Base-by-base conservation (phyloP, 2,888 invertebrate species). In the Odontomyia ornata region DNA sequence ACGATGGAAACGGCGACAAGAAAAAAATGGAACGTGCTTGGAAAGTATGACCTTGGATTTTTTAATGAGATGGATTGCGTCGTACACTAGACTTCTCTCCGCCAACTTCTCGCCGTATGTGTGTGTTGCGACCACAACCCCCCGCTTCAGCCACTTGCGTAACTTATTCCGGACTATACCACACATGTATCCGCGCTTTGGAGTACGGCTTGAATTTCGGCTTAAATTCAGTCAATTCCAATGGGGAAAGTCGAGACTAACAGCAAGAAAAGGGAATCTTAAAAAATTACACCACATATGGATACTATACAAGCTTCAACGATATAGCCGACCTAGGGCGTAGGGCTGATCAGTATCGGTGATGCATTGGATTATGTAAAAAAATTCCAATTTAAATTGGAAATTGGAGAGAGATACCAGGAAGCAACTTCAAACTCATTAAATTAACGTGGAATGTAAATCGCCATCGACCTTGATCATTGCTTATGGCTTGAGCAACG, bases 41-140 rank as follows among this genome's bases (percentile, higher is more conserved):
- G 78, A 78, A 78, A 78, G 78, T 78, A 77, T 78, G 78, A 78
- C 78, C 78, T 78, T 78, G 78, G 77, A 78, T 77, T 77, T 78
- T 73, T 69, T 76, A 72, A 72, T 72, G 71, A 28, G 47, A 52
- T 72, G 27, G 56, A 57, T 64, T 62, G 65, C 64, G 62, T 65
- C 78, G 75, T 57, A 28, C 36, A 36, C 36, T 36, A 36, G n/a
- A 36, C 36, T 3, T 9, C 9, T 36, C 52, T 25, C 65, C 36
- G n/a, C 21, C 65, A 15, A 18, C 15, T 60, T 52, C 36, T 30
- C 73, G 52, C 67, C 27, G 28, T 60, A 65, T 21, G 23, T 43
- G 64, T n/a, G 11, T n/a, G n/a, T 43, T 2, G 28, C 57, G 36
- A 21, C 57, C 43, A 36, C 25, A 21, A 23, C 18, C 7, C 67